Percentiles rank a stretch among this genome's conserved stretches.
Evolutionary conservation across 1,140 invertebrate genomes (phyloP).

Genomic region (Bombus waltoni): DNA sequence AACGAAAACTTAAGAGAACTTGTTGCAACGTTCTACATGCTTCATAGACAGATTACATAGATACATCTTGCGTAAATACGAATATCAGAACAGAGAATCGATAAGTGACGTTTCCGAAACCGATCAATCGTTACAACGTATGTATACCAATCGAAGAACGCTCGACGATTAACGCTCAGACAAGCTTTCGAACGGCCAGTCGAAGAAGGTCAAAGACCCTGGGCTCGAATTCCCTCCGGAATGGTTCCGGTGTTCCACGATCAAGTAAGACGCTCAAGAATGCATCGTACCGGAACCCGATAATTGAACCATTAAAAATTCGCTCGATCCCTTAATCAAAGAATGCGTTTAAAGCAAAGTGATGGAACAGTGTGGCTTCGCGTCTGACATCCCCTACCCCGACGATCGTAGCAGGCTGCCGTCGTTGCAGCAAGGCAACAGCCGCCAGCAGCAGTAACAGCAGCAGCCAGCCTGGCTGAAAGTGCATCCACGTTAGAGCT

Average conservation of each 20-base stretch:
- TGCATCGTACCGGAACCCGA: constrained; percentile 34
- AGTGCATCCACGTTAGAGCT: constrained; percentile 65
- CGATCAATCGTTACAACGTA: background rate
- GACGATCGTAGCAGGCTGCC: background rate
- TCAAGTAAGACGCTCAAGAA: constrained; percentile 42
- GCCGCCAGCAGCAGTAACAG: too few relatives aligned
- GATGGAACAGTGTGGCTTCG: constrained; percentile 19
- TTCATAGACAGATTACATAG: too few relatives aligned
- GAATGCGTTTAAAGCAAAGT: constrained; percentile 51
- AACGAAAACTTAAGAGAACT: background rate
- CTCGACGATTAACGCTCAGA: too few relatives aligned
- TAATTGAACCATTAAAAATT: constrained; percentile 55
- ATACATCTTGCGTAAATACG: too few relatives aligned
- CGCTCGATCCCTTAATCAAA: constrained; percentile 42
- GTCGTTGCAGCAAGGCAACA: background rate
- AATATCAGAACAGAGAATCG: too few relatives aligned
- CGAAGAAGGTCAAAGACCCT: constrained; percentile 17
- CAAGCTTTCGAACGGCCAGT: background rate
- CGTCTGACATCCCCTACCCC: constrained; percentile 33
- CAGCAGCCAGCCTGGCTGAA: constrained; percentile 37
- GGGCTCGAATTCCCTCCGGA: background rate
- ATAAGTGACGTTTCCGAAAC: background rate
- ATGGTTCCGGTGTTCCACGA: background rate
- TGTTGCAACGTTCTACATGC: too few relatives aligned
- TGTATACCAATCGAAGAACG: background rate